These are phyloP conservation scores for Danio tinwini DNA, from an alignment of 2,797 vertebrate genomes.

Conservation along the genomic window DNA sequence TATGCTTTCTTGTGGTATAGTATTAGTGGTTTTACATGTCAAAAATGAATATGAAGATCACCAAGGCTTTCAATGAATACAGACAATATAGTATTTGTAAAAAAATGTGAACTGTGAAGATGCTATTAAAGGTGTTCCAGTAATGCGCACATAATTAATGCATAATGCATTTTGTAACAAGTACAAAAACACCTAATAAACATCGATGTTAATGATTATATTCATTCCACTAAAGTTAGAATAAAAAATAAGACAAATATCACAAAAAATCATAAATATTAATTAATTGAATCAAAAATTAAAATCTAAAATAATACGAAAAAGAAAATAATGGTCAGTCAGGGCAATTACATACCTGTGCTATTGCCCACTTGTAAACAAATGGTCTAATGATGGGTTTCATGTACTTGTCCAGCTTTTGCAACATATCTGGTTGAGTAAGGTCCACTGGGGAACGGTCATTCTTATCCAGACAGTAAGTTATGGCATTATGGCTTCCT, in stretches of 20 bases:
- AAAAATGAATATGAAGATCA: not conserved
- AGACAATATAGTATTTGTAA: not conserved
- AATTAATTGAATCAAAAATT: no score
- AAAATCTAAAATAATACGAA: no score
- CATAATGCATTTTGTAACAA: not conserved
- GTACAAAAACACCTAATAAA: not conserved
- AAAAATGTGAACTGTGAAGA: not conserved
- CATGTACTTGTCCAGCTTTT: conserved; percentile 82
- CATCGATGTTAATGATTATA: not conserved
- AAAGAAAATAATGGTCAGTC: not conserved
- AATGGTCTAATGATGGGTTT: conserved; percentile 87
- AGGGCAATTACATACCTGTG: conserved; percentile 81
- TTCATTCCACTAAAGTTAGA: not conserved
- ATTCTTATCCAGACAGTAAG: conserved; percentile 88
- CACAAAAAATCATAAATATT: no score
- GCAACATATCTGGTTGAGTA: conserved; percentile 83
- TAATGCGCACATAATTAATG: no score
- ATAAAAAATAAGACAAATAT: no score
- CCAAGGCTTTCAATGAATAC: not conserved
- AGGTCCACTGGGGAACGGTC: conserved; percentile 83
- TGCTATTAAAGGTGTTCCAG: not conserved
- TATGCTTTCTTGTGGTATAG: not conserved
- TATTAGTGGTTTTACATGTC: not conserved
- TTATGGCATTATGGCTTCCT: conserved; percentile 96
- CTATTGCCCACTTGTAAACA: conserved; percentile 90